Evolutionary conservation across 1,140 invertebrate species (phyloP).

Genomic region (Piezodorus guildinii): DNA sequence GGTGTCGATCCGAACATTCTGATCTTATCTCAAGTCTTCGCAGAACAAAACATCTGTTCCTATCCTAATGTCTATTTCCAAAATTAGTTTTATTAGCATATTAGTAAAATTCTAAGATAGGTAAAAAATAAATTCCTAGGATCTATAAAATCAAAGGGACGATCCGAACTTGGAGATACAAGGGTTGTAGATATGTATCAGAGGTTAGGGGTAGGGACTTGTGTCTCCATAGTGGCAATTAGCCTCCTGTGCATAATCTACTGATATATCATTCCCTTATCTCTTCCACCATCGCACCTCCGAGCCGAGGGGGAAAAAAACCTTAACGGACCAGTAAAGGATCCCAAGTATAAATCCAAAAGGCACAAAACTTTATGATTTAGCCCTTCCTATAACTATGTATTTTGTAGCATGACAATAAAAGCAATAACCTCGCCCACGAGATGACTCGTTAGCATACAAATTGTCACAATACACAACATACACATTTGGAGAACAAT

Average conservation of each 20-base stretch:
- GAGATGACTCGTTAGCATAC: not conserved
- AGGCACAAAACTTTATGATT: constrained; percentile 10
- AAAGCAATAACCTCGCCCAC: not conserved
- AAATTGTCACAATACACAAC: constrained; percentile 16
- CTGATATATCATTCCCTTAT: not conserved
- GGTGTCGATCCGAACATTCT: too few relatives aligned
- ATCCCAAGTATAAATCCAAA: constrained; percentile 3
- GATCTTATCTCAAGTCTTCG: too few relatives aligned
- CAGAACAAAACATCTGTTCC: too few relatives aligned
- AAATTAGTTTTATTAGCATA: too few relatives aligned
- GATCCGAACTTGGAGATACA: not conserved
- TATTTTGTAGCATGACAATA: constrained; percentile 2
- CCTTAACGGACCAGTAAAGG: not conserved
- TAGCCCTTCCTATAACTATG: constrained; percentile 3
- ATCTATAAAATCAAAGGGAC: constrained; percentile 4
- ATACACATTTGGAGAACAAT: constrained; percentile 14
- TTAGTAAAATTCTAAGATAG: not conserved
- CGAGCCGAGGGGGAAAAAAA: not conserved
- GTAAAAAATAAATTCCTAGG: not conserved
- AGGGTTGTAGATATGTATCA: too few relatives aligned
- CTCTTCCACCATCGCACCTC: not conserved
- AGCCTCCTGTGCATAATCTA: constrained; percentile 9
- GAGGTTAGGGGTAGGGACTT: not conserved
- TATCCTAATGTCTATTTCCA: too few relatives aligned
- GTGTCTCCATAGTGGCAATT: constrained; percentile 5